Evolutionary conservation across 1,140 invertebrate genomes (phyloP).

Genomic region (Papilio polyxenes): DNA sequence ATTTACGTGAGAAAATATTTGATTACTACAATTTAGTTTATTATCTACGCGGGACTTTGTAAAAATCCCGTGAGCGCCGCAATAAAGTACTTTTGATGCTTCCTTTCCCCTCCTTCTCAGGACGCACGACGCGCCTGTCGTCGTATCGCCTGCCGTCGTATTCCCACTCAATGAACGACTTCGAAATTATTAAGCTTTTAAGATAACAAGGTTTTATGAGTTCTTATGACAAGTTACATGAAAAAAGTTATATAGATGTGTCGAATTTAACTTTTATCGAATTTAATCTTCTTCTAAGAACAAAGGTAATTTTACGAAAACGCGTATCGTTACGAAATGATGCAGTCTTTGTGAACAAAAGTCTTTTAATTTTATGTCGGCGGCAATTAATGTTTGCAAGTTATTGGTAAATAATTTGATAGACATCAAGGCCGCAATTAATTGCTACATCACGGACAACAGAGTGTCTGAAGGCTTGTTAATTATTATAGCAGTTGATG

Average conservation of each 20-base stretch:
- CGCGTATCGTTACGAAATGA: neutral
- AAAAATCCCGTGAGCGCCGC: neutral
- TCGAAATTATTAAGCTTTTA: slow-evolving; percentile 1
- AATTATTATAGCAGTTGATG: neutral
- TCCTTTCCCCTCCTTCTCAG: neutral
- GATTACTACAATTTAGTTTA: slow-evolving; percentile 18
- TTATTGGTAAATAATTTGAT: neutral
- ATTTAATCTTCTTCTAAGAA: neutral
- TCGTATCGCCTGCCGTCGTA: too few species aligned
- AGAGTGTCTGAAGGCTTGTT: neutral
- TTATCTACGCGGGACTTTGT: slow-evolving; percentile 4
- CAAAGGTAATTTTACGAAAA: neutral
- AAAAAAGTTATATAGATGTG: neutral
- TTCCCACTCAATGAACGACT: neutral
- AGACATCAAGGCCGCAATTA: neutral
- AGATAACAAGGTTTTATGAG: neutral
- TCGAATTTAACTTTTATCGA: neutral
- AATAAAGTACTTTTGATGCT: slow-evolving; percentile 1
- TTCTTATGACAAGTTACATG: neutral
- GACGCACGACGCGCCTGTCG: neutral
- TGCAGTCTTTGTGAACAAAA: neutral
- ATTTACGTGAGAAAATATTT: neutral
- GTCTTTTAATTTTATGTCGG: neutral
- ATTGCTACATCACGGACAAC: neutral
- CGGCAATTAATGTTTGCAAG: neutral